A percentile compares a stretch with the other conserved stretches of the same genome.
These are phyloP conservation scores for Platysternon megacephalum DNA, from an alignment of 2,113 vertebrate species.

Conservation along the genomic window DNA sequence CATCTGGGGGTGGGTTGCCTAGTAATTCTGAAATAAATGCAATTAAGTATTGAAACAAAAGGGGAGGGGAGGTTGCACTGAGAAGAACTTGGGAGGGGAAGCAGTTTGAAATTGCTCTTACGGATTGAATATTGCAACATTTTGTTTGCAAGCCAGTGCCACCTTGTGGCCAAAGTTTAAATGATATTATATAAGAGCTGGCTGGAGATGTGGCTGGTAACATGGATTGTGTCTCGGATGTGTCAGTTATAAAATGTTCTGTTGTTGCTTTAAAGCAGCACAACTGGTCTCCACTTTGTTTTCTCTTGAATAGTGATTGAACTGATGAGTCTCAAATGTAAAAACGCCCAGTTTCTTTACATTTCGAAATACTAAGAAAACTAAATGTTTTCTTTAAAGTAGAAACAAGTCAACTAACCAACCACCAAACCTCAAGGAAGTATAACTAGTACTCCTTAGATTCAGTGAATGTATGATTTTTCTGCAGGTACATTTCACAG, in stretches of 20 bases:
- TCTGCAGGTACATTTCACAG: background rate
- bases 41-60: constrained; percentile 40
- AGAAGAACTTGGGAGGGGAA: constrained; percentile 15
- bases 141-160: constrained; percentile 77
- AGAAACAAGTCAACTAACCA: background rate
- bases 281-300: background rate
- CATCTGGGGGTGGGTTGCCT: constrained; percentile 74
- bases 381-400: background rate
- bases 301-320: background rate
- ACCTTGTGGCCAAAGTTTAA: constrained; percentile 72
- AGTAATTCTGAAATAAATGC: constrained; percentile 61
- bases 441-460: background rate
- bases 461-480: background rate
- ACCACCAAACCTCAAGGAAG: background rate
- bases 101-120: background rate
- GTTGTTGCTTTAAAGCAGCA: background rate
- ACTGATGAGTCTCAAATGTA: background rate
- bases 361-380: background rate
- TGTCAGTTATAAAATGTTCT: background rate
- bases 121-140: constrained; percentile 16
- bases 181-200: background rate
- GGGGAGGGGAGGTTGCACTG: background rate
- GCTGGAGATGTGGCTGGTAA: background rate
- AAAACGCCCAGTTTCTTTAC: background rate
- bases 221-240: background rate